Conservation (phyloP, 1,140 invertebrate genomes). For the Dinoponera quadriceps region DNA sequence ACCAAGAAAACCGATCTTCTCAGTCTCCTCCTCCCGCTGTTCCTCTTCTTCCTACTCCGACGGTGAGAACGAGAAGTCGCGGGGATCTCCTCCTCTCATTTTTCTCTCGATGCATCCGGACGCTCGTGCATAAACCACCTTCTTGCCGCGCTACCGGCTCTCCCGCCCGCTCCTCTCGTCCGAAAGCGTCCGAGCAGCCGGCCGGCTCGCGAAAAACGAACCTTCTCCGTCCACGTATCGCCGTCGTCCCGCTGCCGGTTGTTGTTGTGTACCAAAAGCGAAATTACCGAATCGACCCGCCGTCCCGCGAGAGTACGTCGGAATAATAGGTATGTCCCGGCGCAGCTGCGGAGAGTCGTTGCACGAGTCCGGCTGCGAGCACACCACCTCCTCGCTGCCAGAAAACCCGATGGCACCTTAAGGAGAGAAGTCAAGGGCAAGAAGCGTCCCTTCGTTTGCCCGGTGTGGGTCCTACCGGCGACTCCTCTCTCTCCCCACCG, state of each 20-base stretch:
- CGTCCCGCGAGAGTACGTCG: constrained; percentile 16
- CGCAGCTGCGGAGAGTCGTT: constrained; percentile 49
- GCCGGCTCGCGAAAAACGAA: constrained; percentile 53
- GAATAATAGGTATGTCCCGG: constrained; percentile 49
- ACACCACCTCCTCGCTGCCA: constrained; percentile 65
- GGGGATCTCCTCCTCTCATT: not conserved
- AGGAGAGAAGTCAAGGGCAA: constrained; percentile 76
- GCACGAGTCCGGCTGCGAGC: constrained; percentile 33
- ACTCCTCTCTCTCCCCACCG: constrained; percentile 36
- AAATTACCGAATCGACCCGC: constrained; percentile 46
- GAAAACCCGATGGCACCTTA: constrained; percentile 75
- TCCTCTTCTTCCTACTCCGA: too few species aligned
- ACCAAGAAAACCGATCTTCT: not conserved
- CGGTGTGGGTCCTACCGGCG: constrained; percentile 33
- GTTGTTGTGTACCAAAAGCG: constrained; percentile 27
- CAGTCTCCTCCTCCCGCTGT: not conserved
- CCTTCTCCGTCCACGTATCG: constrained; percentile 46
- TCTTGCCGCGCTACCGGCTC: not conserved
- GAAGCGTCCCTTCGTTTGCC: constrained; percentile 72
- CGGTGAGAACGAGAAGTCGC: not conserved
- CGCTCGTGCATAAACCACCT: constrained; percentile 2
- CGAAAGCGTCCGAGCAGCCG: not conserved
- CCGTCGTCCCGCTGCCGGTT: not conserved
- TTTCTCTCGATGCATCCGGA: constrained; percentile 8
- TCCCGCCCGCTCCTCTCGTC: not conserved